Percentiles rank a stretch among this genome's conserved stretches.
These are phyloP conservation scores for Lissonota sp. DNA, from an alignment of 2,888 invertebrate genomes.

Conservation along the genomic window DNA sequence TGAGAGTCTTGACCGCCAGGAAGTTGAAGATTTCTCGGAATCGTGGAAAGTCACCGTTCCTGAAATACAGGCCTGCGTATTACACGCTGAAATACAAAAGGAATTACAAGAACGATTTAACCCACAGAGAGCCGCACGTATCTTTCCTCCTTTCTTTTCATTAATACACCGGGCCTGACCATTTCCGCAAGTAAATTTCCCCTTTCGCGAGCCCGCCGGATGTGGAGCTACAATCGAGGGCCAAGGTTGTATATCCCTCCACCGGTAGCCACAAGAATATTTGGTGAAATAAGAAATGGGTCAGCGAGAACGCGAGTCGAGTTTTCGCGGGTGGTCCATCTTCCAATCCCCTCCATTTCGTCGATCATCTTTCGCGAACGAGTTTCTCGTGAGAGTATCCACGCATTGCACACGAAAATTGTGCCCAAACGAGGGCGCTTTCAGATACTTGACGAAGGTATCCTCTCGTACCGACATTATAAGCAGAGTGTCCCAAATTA, in stretches of 20 bases:
- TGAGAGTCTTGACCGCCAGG: constrained; percentile 42
- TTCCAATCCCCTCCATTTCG: background rate
- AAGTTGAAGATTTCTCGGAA: constrained; percentile 68
- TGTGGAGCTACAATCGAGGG: background rate
- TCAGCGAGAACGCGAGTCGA: constrained; percentile 1
- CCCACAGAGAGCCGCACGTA: no score
- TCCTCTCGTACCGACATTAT: background rate
- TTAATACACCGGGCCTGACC: no score
- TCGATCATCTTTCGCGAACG: constrained; percentile 27
- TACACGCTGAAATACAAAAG: no score
- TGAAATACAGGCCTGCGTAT: constrained; percentile 9
- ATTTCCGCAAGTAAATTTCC: constrained; percentile 29
- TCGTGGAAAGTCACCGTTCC: constrained; percentile 71
- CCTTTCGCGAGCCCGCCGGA: constrained; percentile 6
- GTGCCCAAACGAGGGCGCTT: constrained; percentile 35
- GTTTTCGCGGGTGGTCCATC: constrained; percentile 39
- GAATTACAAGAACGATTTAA: no score
- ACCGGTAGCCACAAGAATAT: background rate
- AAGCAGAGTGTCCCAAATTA: constrained; percentile 18
- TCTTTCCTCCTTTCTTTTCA: no score
- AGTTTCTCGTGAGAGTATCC: constrained; percentile 46
- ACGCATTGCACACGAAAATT: constrained; percentile 43
- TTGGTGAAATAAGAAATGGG: constrained; percentile 42
- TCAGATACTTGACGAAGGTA: constrained; percentile 36
- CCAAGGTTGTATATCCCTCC: constrained; percentile 1